Evolutionary conservation across 2,113 vertebrate species (phyloP).

Genomic region (Rattus rattus): DNA sequence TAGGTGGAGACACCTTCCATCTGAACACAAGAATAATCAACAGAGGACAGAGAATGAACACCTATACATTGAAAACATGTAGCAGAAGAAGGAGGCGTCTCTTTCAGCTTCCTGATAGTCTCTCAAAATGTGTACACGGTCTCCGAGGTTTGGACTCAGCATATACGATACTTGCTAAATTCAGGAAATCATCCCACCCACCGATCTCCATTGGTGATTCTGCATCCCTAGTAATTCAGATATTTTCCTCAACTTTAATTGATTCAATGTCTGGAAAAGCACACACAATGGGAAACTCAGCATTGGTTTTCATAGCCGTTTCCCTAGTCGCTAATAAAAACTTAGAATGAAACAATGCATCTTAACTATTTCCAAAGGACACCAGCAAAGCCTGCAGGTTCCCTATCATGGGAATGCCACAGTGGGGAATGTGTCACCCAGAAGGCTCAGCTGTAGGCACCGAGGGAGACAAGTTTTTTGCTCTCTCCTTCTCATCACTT

Average conservation of each 20-base stretch:
- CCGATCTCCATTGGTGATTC: background rate
- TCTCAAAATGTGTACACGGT: background rate
- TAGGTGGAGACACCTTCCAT: background rate
- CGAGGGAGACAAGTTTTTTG: background rate
- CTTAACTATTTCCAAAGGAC: background rate
- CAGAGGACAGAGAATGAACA: background rate
- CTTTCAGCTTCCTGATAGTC: background rate
- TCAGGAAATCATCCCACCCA: background rate
- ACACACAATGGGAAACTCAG: background rate
- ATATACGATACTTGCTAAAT: background rate
- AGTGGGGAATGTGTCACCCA: background rate
- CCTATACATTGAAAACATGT: background rate
- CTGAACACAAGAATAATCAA: background rate
- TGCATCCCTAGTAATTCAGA: background rate
- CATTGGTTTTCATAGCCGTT: slow-evolving; percentile 24
- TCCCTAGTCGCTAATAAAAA: background rate
- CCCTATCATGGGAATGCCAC: background rate
- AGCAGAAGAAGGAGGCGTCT: background rate
- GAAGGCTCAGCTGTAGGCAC: background rate
- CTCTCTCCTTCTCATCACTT: background rate
- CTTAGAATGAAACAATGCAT: background rate
- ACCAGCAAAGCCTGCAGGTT: background rate
- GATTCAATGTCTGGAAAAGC: background rate
- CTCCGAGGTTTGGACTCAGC: background rate
- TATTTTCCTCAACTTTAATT: background rate